phyloP scores from a whole-genome alignment of 92 coral and sea anemone species.

The Epizoanthus rinbou region DNA sequence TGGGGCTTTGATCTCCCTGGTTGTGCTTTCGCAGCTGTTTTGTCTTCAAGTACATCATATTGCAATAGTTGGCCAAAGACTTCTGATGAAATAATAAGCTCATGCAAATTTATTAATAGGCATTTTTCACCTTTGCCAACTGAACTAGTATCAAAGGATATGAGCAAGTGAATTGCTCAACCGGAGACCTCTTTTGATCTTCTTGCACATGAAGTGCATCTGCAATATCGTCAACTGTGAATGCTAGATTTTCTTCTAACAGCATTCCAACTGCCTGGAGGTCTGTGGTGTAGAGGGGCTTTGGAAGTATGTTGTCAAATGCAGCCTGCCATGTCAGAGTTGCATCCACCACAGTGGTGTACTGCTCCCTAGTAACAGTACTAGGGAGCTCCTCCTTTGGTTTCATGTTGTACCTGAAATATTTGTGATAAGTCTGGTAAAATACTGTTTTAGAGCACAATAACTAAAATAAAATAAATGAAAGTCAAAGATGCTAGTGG shows the following conservation, averaged over 20 bases:
- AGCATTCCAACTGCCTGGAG: constrained; percentile 18
- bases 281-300: constrained; percentile 25
- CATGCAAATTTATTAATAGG: constrained; percentile 13
- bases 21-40: constrained; percentile 11
- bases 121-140: constrained; percentile 4
- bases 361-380: no score
- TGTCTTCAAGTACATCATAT: constrained; percentile 10
- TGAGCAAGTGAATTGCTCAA: not conserved
- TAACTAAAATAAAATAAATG: no score
- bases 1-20: constrained; percentile 17
- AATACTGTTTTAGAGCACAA: no score
- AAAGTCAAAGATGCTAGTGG: no score
- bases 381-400: no score
- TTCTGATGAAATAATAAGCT: constrained; percentile 10
- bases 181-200: constrained; percentile 10
- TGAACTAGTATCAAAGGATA: constrained; percentile 14
- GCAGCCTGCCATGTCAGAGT: constrained; percentile 18
- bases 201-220: constrained; percentile 1
- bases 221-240: constrained; percentile 21
- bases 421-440: no score
- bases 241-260: constrained; percentile 39
- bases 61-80: constrained; percentile 12
- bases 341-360: no score
- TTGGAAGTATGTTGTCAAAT: constrained; percentile 17
- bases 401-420: no score